These are phyloP conservation scores for Rugalucina vietnamica DNA, from an alignment of 2,888 invertebrate genomes.

Conservation along the genomic window DNA sequence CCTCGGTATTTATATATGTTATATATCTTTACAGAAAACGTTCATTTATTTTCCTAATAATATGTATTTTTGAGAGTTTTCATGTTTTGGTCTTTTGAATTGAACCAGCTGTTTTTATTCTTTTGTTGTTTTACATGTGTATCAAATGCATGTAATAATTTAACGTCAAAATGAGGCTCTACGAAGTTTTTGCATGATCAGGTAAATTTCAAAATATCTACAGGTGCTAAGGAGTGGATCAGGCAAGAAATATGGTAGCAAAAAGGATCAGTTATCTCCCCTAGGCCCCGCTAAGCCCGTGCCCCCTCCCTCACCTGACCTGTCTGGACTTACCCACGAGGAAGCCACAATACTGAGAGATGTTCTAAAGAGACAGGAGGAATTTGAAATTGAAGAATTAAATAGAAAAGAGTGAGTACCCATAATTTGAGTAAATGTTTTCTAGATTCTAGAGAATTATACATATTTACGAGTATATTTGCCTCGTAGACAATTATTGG, in stretches of 20 bases:
- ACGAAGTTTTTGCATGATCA: not conserved
- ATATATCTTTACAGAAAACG: not conserved
- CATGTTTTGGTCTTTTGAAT: not conserved
- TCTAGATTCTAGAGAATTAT: too few relatives aligned
- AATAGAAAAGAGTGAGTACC: constrained; percentile 57
- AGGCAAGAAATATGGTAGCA: constrained; percentile 38
- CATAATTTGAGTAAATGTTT: too few relatives aligned
- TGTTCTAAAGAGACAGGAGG: constrained; percentile 72
- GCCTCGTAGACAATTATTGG: too few relatives aligned
- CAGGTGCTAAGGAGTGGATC: constrained; percentile 51
- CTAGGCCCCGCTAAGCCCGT: constrained; percentile 17
- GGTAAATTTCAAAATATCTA: not conserved
- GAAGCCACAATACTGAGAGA: constrained; percentile 77
- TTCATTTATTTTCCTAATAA: not conserved
- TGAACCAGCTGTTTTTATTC: not conserved
- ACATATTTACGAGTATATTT: too few relatives aligned
- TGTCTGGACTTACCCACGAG: constrained; percentile 75
- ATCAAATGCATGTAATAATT: not conserved
- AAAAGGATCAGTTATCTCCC: constrained; percentile 18
- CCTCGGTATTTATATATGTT: too few relatives aligned
- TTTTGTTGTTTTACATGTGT: not conserved
- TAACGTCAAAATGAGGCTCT: not conserved
- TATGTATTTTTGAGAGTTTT: not conserved
- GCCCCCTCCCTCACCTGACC: constrained; percentile 78
- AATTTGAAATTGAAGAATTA: constrained; percentile 64